These are phyloP conservation scores for Lasius platythorax DNA, from an alignment of 2,888 invertebrate genomes.

Conservation along the genomic window DNA sequence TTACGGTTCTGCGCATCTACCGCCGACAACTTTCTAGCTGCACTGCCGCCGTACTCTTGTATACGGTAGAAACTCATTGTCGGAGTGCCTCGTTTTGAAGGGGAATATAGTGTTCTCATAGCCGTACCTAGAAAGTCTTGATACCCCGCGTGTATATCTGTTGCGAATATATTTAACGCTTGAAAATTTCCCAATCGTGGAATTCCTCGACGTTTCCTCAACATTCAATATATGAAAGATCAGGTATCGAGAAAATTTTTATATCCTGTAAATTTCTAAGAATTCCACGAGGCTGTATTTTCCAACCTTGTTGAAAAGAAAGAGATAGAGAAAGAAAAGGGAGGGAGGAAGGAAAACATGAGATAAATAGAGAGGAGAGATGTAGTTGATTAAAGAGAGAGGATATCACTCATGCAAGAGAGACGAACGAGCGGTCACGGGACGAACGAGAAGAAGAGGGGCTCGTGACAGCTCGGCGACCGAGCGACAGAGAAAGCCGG, in stretches of 20 bases:
- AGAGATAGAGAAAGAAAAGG: not conserved
- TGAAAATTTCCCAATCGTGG: not conserved
- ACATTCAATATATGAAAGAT: not conserved
- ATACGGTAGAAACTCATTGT: conserved; percentile 44
- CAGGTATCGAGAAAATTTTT: not conserved
- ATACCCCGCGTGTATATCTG: not conserved
- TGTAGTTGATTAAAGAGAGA: conserved; percentile 41
- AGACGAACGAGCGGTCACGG: conserved; percentile 19
- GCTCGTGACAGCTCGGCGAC: conserved; percentile 50
- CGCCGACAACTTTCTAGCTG: conserved; percentile 72
- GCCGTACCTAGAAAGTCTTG: conserved; percentile 21
- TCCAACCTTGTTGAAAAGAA: not conserved
- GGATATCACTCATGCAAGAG: conserved; percentile 13
- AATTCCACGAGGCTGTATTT: not conserved
- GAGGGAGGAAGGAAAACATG: conserved; percentile 20
- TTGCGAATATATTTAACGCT: not conserved
- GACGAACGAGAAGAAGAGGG: conserved; percentile 44
- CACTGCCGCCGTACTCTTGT: conserved; percentile 58
- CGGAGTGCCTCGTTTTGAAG: conserved; percentile 42
- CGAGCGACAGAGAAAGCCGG: conserved; percentile 40
- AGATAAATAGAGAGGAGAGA: conserved; percentile 9
- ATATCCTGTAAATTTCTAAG: not conserved
- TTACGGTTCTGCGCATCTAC: conserved; percentile 62
- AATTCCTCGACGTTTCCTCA: not conserved
- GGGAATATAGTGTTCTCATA: conserved; percentile 61